Conservation (phyloP, 2,797 vertebrate species). For the Anomalospiza imberbis region DNA sequence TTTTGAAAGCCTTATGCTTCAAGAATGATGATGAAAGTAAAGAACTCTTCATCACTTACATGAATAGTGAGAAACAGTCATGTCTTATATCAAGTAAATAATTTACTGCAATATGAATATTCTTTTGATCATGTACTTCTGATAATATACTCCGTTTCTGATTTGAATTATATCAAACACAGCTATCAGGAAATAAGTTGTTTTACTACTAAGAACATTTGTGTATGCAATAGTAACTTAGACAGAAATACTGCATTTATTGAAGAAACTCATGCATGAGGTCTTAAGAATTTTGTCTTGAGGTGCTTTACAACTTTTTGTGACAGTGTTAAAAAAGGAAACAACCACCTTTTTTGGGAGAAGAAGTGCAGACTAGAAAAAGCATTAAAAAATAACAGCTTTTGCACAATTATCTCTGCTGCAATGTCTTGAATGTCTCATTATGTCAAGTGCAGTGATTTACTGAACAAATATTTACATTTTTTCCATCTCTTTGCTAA, state of each 20-base stretch:
- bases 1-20: background rate
- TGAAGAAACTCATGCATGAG: background rate
- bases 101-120: background rate
- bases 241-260: background rate
- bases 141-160: background rate
- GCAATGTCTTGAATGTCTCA: background rate
- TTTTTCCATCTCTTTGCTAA: conserved; percentile 21
- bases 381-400: background rate
- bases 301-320: background rate
- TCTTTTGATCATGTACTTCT: background rate
- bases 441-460: conserved; percentile 43
- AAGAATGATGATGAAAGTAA: background rate
- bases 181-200: background rate
- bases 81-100: background rate
- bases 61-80: background rate
- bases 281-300: background rate
- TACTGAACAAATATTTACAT: conserved; percentile 56
- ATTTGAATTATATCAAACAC: background rate
- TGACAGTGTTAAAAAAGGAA: background rate
- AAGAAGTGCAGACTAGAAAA: background rate
- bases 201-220: background rate
- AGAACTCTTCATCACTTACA: background rate
- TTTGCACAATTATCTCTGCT: background rate
- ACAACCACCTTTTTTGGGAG: background rate
- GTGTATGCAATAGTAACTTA: background rate